Evolutionary conservation across 2,888 invertebrate species (phyloP).

Genomic region (Tortricodes alternella): DNA sequence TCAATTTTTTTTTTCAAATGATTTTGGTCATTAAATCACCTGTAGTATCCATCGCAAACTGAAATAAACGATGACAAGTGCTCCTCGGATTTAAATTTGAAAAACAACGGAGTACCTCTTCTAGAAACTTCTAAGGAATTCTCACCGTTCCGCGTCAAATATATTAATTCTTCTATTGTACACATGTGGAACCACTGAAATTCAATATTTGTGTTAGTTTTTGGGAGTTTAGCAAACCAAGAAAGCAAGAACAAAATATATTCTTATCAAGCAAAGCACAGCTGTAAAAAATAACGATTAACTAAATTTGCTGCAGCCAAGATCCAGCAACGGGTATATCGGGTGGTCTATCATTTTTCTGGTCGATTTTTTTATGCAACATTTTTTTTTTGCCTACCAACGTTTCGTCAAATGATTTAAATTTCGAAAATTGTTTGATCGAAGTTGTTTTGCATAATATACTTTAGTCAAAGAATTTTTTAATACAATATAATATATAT

Average conservation of each 20-base stretch:
- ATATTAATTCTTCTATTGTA: slow-evolving; percentile 92
- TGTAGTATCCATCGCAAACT: slow-evolving; percentile 93
- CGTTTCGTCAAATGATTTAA: too few species aligned
- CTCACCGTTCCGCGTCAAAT: slow-evolving; percentile 88
- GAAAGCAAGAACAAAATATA: neutral
- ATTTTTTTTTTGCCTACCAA: too few species aligned
- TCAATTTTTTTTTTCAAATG: too few species aligned
- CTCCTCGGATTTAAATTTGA: slow-evolving; percentile 86
- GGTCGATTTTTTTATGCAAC: too few species aligned
- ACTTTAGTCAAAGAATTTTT: too few species aligned
- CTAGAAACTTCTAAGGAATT: slow-evolving; percentile 89
- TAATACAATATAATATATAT: too few species aligned
- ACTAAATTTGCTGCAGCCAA: too few species aligned
- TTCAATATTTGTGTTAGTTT: slow-evolving; percentile 7
- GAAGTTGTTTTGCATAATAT: too few species aligned
- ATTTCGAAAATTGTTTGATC: too few species aligned
- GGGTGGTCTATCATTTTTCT: too few species aligned
- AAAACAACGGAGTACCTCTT: slow-evolving; percentile 89
- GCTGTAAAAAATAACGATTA: too few species aligned
- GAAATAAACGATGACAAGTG: slow-evolving; percentile 91
- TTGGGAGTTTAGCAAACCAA: neutral
- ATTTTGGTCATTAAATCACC: slow-evolving; percentile 55
- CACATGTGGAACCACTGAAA: slow-evolving; percentile 89
- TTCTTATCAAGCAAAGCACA: neutral
- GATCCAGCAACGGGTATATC: too few species aligned